A percentile compares a stretch with the other conserved stretches of the same genome.
Conservation (phyloP, 2,113 vertebrate species). For the Clarias magur region DNA sequence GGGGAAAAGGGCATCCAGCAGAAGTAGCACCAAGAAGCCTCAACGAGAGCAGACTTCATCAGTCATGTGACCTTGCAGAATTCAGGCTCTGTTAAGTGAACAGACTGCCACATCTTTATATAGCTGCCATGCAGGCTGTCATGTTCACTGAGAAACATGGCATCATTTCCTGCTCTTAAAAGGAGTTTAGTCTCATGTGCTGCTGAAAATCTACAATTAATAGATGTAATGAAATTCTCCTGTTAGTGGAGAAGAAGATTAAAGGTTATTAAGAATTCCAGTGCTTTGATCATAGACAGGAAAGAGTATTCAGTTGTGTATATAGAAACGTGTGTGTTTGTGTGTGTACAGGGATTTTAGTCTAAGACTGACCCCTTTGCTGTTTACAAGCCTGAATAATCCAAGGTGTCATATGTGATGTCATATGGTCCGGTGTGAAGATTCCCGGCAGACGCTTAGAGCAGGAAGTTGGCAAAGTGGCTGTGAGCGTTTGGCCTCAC, state of each 20-base stretch:
- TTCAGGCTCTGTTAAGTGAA: not conserved
- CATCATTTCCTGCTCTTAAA: not conserved
- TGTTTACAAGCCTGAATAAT: not conserved
- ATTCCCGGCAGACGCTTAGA: slow-evolving; percentile 43
- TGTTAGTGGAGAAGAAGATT: not conserved
- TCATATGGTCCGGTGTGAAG: slow-evolving; percentile 1
- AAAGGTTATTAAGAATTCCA: not conserved
- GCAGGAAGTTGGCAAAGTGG: slow-evolving; percentile 53
- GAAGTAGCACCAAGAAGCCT: not conserved
- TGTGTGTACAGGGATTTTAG: not conserved
- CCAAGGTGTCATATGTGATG: not conserved
- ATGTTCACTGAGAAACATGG: not conserved
- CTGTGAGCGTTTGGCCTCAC: slow-evolving; percentile 57
- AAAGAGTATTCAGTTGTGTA: not conserved
- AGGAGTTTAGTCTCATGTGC: not conserved
- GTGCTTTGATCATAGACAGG: not conserved
- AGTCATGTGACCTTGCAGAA: not conserved
- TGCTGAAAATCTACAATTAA: not conserved
- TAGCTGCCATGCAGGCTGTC: not conserved
- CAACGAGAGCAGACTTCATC: too few relatives aligned
- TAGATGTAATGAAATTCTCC: not conserved
- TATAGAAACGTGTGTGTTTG: not conserved
- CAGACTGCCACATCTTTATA: not conserved
- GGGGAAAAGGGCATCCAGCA: not conserved
- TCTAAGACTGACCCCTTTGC: too few relatives aligned